Percentiles rank a stretch among this genome's conserved stretches.
Conservation (phyloP, 2,888 invertebrate genomes). For the Pimpla rufipes region DNA sequence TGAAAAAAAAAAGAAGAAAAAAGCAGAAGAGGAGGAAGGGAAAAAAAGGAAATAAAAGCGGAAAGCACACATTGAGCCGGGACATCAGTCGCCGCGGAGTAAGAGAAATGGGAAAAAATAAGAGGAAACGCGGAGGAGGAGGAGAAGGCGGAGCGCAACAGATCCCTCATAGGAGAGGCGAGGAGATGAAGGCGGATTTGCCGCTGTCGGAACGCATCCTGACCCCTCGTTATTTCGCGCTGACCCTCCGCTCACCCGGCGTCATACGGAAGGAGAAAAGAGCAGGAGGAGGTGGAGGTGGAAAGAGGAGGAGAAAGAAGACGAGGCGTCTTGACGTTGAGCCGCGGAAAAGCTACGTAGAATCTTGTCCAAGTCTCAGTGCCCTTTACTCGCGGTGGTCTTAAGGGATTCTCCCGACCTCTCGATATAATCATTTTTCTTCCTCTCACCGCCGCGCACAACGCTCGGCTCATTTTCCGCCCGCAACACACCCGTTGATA, state of each 20-base stretch:
- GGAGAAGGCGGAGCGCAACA: conserved; percentile 2
- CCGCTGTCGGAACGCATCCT: conserved; percentile 72
- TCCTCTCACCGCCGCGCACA: conserved; percentile 66
- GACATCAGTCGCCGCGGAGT: conserved; percentile 73
- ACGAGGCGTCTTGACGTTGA: conserved; percentile 58
- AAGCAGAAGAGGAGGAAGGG: conserved; percentile 11
- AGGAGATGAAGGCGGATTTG: conserved; percentile 66
- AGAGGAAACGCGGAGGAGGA: conserved; percentile 9
- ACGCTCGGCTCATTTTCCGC: conserved; percentile 78
- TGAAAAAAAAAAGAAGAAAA: conserved; percentile 26
- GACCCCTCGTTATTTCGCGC: conserved; percentile 76
- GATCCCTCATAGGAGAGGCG: conserved; percentile 66
- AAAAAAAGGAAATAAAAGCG: conserved; percentile 41
- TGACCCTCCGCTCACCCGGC: conserved; percentile 71
- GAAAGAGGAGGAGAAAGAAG: background rate
- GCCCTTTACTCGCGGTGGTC: conserved; percentile 71
- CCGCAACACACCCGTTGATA: conserved; percentile 44
- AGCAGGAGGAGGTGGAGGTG: background rate
- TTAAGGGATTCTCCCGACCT: conserved; percentile 76
- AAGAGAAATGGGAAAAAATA: conserved; percentile 59
- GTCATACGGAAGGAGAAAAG: conserved; percentile 10
- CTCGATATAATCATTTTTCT: conserved; percentile 80
- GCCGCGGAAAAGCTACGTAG: conserved; percentile 69
- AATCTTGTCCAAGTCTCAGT: conserved; percentile 66
- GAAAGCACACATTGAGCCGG: conserved; percentile 64